Base-by-base conservation (phyloP, 2,888 invertebrate genomes). In the Plebejus melissa region DNA sequence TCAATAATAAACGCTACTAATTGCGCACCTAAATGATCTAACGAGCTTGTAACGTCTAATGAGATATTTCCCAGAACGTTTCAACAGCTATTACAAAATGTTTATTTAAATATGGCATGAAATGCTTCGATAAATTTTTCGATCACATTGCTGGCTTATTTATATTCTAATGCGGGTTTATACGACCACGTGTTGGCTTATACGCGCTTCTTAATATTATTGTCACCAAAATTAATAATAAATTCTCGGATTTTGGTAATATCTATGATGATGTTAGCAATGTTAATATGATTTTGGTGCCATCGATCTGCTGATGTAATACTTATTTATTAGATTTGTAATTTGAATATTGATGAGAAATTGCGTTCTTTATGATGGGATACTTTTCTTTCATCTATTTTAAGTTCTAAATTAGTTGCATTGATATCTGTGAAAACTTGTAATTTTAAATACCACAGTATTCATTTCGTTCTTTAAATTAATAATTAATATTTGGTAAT, bases 21-120 rank as follows among this genome's bases (percentile, higher is more conserved):
- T 50, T 32, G 72, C 46, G 5, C 22, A 13, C 50, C 72, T 41
- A 41, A 41, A 70, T 38, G n/a, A 38, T 70, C 70, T 70, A 70
- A 41, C 70, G 41, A 72, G 72, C 16, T 32, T 1, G 36, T 65
- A 65, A 4, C 65, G 65, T 65, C 13, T 72, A 54, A 50, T 72
- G 36, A 72, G 72, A 72, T 72, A 50, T 72, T 72, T 72, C 50
- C 72, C 72, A 72, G 46, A 72, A 54, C 32, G 32, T 72, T 54
- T 50, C 72, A 32, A 72, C 54, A 54, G 13, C 3, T 41, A 70
- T 72, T 72, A 54, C 50, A 36, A 54, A 72, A 72, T 32, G 72
- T 32, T 11, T 70, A 70, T 70, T 70, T 41, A 70, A 70, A 70
- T 70, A 70, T 70, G 38, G 38, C 70, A 41, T 22, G 41, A 41